Base-by-base conservation (phyloP, 2,888 invertebrate genomes). In the Gymnocheta viridis region DNA sequence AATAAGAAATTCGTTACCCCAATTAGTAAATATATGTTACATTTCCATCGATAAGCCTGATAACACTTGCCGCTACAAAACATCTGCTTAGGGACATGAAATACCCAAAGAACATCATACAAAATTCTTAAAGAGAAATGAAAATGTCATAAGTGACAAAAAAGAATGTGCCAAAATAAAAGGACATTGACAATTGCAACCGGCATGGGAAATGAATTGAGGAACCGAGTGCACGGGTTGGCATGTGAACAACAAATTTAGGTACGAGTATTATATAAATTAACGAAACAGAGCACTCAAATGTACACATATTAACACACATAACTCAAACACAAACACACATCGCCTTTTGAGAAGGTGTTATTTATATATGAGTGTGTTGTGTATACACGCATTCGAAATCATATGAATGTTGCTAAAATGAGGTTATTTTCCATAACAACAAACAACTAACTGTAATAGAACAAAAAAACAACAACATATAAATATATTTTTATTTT, bases 161-260 rank as follows among this genome's bases (percentile, higher is more conserved):
- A 70, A 66, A n/a, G 19, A 74, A 62, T 19, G 22, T 22, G 64
- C 2, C 2, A 76, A 41, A 67, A n/a, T 27, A 27, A 41, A 58
- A 41, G 12, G 38, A 64, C 29, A 67, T 54, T 79, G 79, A 64
- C 79, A 79, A 78, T 49, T 56, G 41, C 29, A 79, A 47, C 17
- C 47, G 66, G 35, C 41, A 17, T 32, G 58, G 49, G 10, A 58
- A 80, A 70, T 49, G 41, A 41, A 69, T 58, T 69, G 56, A 64
- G 44, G 27, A 47, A 47, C 27, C 41, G 17, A 17, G 17, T 66
- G 41, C 76, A 76, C 79, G 44, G 64, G 47, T 79, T 83, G 74
- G 56, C 74, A 79, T 83, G 70, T 66, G 51, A 80, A 76, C 44
- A 83, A 60, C 70, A 66, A 78, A 47, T 73, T 62, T 69, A 27